These are phyloP conservation scores for Tenthredo distinguenda DNA, from an alignment of 2,888 invertebrate species.

Conservation along the genomic window DNA sequence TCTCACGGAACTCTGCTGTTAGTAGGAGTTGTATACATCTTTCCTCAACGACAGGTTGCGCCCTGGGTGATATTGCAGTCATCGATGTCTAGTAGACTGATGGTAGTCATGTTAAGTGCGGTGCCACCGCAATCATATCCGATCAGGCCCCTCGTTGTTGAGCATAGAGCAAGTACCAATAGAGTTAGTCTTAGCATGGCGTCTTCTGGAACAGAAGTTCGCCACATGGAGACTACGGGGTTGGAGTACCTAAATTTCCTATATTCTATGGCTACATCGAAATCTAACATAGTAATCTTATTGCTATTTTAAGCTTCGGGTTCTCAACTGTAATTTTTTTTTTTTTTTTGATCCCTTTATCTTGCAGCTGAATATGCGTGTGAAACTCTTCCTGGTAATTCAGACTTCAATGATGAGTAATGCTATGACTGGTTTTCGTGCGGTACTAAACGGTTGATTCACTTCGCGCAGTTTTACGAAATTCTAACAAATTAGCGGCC, in stretches of 20 bases:
- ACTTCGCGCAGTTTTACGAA: slow-evolving; percentile 59
- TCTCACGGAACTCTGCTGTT: neutral
- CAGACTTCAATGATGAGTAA: slow-evolving; percentile 63
- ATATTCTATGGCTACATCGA: neutral
- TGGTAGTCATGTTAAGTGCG: neutral
- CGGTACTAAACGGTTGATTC: slow-evolving; percentile 63
- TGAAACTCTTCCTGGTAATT: slow-evolving; percentile 56
- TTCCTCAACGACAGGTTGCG: neutral
- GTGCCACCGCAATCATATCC: neutral
- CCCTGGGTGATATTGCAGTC: neutral
- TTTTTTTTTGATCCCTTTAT: too few species aligned
- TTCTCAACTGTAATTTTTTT: too few species aligned
- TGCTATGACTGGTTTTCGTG: slow-evolving; percentile 64
- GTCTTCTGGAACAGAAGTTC: neutral
- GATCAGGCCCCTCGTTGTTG: neutral
- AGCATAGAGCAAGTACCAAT: neutral
- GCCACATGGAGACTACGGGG: neutral
- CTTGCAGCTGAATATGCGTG: slow-evolving; percentile 57
- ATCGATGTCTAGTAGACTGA: neutral
- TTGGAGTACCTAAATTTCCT: neutral
- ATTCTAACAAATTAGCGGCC: slow-evolving; percentile 1
- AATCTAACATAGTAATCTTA: too few species aligned
- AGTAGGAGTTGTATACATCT: neutral
- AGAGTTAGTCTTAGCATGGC: neutral
- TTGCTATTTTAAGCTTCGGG: too few species aligned